phyloP scores from a whole-genome alignment of 2,113 vertebrate genomes.

The Oophaga pumilio region DNA sequence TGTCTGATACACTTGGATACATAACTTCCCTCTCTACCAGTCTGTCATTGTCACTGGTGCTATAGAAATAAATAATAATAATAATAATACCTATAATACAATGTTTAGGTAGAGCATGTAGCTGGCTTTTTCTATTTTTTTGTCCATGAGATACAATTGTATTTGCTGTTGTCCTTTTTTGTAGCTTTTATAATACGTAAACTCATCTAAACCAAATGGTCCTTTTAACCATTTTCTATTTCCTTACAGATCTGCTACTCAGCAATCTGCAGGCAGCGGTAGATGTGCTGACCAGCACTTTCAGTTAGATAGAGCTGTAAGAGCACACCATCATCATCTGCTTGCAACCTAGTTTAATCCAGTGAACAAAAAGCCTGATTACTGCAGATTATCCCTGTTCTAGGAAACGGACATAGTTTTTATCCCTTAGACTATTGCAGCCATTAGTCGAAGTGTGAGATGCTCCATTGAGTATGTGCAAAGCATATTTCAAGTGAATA shows the following conservation, averaged over 20 bases:
- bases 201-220: background rate
- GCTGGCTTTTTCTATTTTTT: too few relatives aligned
- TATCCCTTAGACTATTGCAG: conserved; percentile 47
- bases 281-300: conserved; percentile 48
- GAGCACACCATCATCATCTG: conserved; percentile 35
- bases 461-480: conserved; percentile 43
- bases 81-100: too few relatives aligned
- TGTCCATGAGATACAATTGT: too few relatives aligned
- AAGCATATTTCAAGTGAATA: conserved; percentile 50
- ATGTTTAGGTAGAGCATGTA: too few relatives aligned
- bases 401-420: conserved; percentile 40
- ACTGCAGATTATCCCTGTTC: conserved; percentile 47
- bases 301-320: conserved; percentile 20
- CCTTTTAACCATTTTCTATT: background rate
- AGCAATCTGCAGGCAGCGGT: background rate
- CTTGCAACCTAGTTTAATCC: conserved; percentile 45
- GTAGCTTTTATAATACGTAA: background rate
- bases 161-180: too few relatives aligned
- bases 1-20: too few relatives aligned
- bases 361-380: conserved; percentile 53
- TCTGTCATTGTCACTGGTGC: too few relatives aligned
- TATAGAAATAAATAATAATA: too few relatives aligned
- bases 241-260: background rate
- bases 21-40: too few relatives aligned
- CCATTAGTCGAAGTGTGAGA: conserved; percentile 39